Base-by-base conservation (phyloP, 2,797 vertebrate species). In the Brachyalestes nurse region DNA sequence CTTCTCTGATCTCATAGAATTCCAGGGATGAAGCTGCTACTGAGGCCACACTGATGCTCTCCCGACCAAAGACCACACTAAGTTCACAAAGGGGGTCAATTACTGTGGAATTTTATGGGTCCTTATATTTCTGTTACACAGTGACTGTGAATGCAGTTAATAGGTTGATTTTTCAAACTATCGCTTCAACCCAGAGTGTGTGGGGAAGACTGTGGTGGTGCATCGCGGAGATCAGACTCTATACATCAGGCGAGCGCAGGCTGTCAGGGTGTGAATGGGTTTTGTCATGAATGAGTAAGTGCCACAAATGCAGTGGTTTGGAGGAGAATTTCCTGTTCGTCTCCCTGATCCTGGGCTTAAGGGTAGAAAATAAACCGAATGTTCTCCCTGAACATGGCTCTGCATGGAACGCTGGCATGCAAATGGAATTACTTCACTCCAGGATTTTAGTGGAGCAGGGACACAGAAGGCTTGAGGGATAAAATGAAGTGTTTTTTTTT, bases 221-320 rank as follows among this genome's bases (percentile, higher is more conserved):
- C 87, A 94, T 93, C 92, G 90, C 84, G 55, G 84, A 87, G 89
- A 90, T 81, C 80, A 47, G 76, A 61, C 58, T 67, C 76, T 67
- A 86, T 88, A 83, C 81, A 88, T 87, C 84, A 83, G 74, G 28
- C 69, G 70, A 40, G 91, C 89, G 87, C 81, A 76, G 89, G 88
- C 92, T 94, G 93, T 94, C 93, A 93, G 87, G 86, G 90, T 85
- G 80, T 93, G 93, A 94, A 94, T 94, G 90, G 92, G 91, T 93
- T 94, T 93, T 93, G 94, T 93, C 93, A 93, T 93, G 93, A 94
- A 94, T 95, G 93, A 94, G 93, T 94, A 93, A 94, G 92, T 93
- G 88, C 90, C 87, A 88, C 88, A 91, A 92, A 93, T 91, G 90
- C 88, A 88, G 83, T 55, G 40, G 72, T 81, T 58, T 61, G 74